Percentiles rank a stretch among this genome's conserved stretches.
phyloP scores from a whole-genome alignment of 2,797 vertebrate species.

The Parauchenoglanis punctatus region DNA sequence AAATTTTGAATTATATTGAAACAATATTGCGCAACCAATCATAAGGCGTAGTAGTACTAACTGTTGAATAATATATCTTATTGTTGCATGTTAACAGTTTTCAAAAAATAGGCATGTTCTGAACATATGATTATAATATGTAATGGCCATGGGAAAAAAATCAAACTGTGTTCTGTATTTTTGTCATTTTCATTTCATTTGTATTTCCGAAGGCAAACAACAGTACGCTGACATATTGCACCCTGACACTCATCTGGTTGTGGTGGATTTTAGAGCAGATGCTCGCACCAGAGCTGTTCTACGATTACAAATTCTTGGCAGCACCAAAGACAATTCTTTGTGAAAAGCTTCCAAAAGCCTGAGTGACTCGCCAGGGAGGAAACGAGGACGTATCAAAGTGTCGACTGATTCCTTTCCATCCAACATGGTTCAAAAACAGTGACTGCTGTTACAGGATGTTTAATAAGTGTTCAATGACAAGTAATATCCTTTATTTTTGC shows the following conservation, averaged over 20 bases:
- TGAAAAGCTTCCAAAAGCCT: conserved; percentile 15
- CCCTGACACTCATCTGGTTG: background rate
- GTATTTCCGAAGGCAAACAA: background rate
- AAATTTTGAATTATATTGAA: background rate
- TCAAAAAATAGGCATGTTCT: background rate
- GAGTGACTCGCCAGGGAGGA: conserved; percentile 4
- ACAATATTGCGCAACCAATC: background rate
- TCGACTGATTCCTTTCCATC: background rate
- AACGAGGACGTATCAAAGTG: background rate
- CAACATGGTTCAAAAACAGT: background rate
- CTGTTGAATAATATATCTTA: background rate
- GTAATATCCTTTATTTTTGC: background rate
- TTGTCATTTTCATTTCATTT: background rate
- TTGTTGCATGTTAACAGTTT: background rate
- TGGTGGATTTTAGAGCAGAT: background rate
- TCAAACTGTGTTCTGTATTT: background rate
- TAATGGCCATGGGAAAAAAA: background rate
- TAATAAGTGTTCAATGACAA: background rate
- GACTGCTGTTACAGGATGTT: background rate
- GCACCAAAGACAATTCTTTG: conserved; percentile 1
- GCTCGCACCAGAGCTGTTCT: background rate
- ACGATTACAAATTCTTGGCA: conserved; percentile 18
- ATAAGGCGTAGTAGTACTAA: too few species aligned
- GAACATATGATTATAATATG: background rate
- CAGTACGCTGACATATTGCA: background rate